Conservation (phyloP, 2,113 vertebrate genomes). For the Tricholaema leucomelas region DNA sequence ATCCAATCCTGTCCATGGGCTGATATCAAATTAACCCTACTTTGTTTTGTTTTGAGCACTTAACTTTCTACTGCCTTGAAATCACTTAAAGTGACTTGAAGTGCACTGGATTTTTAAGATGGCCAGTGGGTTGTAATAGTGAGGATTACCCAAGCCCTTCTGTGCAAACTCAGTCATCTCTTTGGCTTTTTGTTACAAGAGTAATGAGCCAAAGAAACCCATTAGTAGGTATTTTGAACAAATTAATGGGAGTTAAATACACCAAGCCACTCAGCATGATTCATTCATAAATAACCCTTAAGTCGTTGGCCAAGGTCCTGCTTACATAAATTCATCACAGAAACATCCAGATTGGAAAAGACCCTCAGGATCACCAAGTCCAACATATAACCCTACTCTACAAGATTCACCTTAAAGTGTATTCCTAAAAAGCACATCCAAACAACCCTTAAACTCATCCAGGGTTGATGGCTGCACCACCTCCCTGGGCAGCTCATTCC, state of each 20-base stretch:
- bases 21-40: background rate
- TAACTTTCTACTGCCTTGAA: slow-evolving; percentile 25
- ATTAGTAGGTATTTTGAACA: slow-evolving; percentile 44
- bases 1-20: background rate
- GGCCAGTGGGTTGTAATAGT: background rate
- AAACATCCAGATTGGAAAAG: too few species aligned
- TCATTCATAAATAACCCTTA: slow-evolving; percentile 45
- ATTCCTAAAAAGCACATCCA: too few species aligned
- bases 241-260: slow-evolving; percentile 56
- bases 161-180: background rate
- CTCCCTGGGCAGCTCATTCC: too few species aligned
- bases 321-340: slow-evolving; percentile 38
- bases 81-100: background rate
- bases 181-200: slow-evolving; percentile 2
- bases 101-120: background rate
- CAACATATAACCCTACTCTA: too few species aligned
- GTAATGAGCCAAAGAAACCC: slow-evolving; percentile 41
- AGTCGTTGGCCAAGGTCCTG: slow-evolving; percentile 1
- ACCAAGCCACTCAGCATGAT: slow-evolving; percentile 36
- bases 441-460: too few species aligned
- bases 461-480: too few species aligned
- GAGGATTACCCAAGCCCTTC: background rate
- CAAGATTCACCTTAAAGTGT: too few species aligned
- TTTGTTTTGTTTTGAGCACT: background rate
- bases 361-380: too few species aligned